phyloP scores from a whole-genome alignment of 2,113 vertebrate genomes.

The Sardina pilchardus region DNA sequence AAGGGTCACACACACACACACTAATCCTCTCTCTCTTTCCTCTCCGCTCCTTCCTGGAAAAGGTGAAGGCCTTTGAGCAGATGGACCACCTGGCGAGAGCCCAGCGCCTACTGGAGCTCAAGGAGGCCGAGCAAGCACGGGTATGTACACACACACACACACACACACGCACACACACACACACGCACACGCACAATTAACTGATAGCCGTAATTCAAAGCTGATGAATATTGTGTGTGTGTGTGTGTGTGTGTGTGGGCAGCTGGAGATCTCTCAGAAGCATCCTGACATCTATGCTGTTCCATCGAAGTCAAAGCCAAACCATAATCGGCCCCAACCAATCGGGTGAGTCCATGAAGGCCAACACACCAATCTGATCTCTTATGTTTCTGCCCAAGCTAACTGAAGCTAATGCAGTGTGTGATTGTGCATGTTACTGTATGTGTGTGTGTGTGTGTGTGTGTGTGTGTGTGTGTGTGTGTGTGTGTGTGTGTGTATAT shows the following conservation, averaged over 20 bases:
- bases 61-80: slow-evolving; percentile 93
- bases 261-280: slow-evolving; percentile 97
- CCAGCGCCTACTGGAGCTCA: slow-evolving; percentile 92
- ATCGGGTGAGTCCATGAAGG: slow-evolving; percentile 79
- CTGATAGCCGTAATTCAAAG: too few species aligned
- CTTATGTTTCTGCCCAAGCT: not conserved
- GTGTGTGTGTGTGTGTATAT: not conserved
- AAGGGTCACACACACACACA: too few species aligned
- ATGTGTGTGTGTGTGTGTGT: too few species aligned
- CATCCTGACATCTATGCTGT: slow-evolving; percentile 96
- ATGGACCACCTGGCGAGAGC: slow-evolving; percentile 92
- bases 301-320: slow-evolving; percentile 89
- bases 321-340: slow-evolving; percentile 79
- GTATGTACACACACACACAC: slow-evolving; percentile 40
- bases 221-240: too few species aligned
- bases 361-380: not conserved
- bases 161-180: not conserved
- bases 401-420: not conserved
- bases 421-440: not conserved
- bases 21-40: too few species aligned
- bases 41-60: slow-evolving; percentile 86
- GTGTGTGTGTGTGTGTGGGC: slow-evolving; percentile 23
- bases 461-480: slow-evolving; percentile 20
- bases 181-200: not conserved
- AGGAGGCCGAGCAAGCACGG: slow-evolving; percentile 93